Percentiles rank a stretch among this genome's conserved stretches.
phyloP scores from a whole-genome alignment of 2,888 invertebrate genomes.

The Platycnemis pennipes region DNA sequence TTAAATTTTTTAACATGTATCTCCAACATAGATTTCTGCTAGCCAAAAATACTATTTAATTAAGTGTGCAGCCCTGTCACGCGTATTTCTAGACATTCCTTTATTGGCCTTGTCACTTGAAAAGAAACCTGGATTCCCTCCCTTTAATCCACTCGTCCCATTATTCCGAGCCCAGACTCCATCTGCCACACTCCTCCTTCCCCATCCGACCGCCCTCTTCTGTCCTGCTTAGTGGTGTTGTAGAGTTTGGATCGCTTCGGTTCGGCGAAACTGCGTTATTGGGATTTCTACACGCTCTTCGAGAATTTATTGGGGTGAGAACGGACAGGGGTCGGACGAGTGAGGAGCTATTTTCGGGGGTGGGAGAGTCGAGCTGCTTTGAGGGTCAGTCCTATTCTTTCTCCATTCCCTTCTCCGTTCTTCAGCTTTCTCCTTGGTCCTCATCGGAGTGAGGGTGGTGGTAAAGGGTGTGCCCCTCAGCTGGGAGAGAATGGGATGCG shows the following conservation, averaged over 20 bases:
- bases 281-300: not conserved
- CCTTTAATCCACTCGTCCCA: too few species aligned
- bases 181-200: not conserved
- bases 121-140: too few species aligned
- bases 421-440: not conserved
- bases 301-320: not conserved
- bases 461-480: not conserved
- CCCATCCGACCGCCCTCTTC: not conserved
- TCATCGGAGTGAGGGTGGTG: not conserved
- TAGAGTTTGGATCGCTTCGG: not conserved
- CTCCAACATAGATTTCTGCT: too few species aligned
- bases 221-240: not conserved
- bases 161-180: not conserved
- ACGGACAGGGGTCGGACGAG: not conserved
- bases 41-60: too few species aligned
- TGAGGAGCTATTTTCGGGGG: not conserved
- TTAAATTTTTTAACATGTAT: too few species aligned
- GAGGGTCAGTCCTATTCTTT: not conserved
- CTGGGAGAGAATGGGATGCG: not conserved
- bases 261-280: constrained; percentile 2
- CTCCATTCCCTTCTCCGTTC: not conserved
- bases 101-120: too few species aligned
- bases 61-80: too few species aligned
- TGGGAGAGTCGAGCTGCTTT: not conserved
- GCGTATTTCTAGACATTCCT: too few species aligned